Evolutionary conservation across 2,888 invertebrate genomes (phyloP), one percentile per base, ranked within the genome.

Genomic region (Pyrrhosoma nymphula): DNA sequence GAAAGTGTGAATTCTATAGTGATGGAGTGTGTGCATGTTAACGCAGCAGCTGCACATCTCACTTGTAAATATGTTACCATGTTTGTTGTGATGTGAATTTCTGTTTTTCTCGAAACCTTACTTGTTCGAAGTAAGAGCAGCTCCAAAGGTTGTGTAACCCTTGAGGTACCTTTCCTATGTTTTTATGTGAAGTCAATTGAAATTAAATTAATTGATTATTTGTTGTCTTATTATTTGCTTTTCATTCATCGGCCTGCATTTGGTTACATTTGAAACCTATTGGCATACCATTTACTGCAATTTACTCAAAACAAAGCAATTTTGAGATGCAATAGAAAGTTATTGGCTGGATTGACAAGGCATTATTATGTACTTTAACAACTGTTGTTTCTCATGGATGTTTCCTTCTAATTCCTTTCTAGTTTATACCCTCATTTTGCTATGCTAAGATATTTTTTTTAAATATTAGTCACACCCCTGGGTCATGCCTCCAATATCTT

Each of bases 31-130:
- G 20, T 60, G 60, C 20, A 60, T 20, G 20, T 2, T 20, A 10
- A 60, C 16, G 35, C 16, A 35, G 35, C 82, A 82, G 82, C 16
- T 82, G 82, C 35, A 35, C 10, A 16, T 18, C 30, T 82, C 82
- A 82, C 35, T 82, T 82, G 82, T 82, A 82, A 30, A 82, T 82
- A 82, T 35, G 82, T 82, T 82, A 82, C 82, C 82, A 82, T 35
- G 82, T 82, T 82, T 26, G 26, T 35, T 82, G 82, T 82, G 82
- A 82, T 82, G 82, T 82, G 26, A 35, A 82, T 35, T 35, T 30
- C 4, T 35, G 35, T 35, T 82, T 23, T 82, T 82, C n/a, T 82
- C 14, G 14, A 82, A 26, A 30, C 82, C 35, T 26, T 18, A 82
- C n/a, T 26, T 16, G 30, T 82, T 82, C 35, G 35, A 82, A 35